These are phyloP conservation scores for Oncorhynchus keta DNA, from an alignment of 2,113 vertebrate species.

Conservation along the genomic window DNA sequence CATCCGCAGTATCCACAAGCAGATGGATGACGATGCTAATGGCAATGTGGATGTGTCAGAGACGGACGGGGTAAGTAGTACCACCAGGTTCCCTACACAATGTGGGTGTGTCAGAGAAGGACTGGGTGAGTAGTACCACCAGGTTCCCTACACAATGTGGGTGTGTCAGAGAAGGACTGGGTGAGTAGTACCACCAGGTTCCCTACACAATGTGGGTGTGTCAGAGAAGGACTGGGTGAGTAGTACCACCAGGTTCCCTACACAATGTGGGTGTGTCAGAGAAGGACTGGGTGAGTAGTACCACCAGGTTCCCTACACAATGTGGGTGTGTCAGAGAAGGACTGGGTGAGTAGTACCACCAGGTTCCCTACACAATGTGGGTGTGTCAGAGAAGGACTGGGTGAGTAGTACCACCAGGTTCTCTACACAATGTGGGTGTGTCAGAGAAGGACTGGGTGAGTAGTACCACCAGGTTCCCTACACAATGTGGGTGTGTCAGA, in stretches of 20 bases:
- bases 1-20: constrained; percentile 93
- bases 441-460: constrained; percentile 89
- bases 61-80: constrained; percentile 64
- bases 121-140: constrained; percentile 78
- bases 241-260: no score
- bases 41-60: constrained; percentile 92
- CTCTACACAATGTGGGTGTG: constrained; percentile 79
- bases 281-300: constrained; percentile 82
- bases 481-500: constrained; percentile 86
- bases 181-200: constrained; percentile 65
- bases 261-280: constrained; percentile 86
- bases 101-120: constrained; percentile 86
- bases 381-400: constrained; percentile 85
- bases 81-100: constrained; percentile 51
- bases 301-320: constrained; percentile 52
- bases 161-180: constrained; percentile 85
- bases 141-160: constrained; percentile 74
- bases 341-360: constrained; percentile 78
- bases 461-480: constrained; percentile 8
- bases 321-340: constrained; percentile 86
- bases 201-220: not conserved
- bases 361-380: constrained; percentile 74
- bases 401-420: constrained; percentile 66
- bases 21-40: constrained; percentile 97
- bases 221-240: no score